Percentiles rank a stretch among this genome's conserved stretches.
phyloP scores from a whole-genome alignment of 2,888 invertebrate species.

The Eupsilia transversa region DNA sequence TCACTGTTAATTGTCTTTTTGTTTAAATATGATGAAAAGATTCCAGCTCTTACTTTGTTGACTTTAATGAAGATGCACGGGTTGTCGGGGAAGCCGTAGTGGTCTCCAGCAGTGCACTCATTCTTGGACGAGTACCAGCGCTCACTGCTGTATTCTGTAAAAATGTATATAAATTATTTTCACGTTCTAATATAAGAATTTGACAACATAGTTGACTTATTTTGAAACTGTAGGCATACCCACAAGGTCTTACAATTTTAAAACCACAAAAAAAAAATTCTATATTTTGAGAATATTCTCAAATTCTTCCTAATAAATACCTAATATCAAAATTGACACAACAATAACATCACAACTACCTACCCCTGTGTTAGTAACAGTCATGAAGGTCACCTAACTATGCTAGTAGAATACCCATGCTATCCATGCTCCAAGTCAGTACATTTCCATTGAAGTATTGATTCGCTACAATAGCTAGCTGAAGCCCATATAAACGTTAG shows the following conservation, averaged over 20 bases:
- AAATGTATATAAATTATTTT: neutral
- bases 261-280: neutral
- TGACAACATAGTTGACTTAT: neutral
- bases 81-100: constrained; percentile 96
- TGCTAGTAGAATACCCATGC: neutral
- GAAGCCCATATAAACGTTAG: constrained; percentile 16
- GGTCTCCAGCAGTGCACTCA: constrained; percentile 93
- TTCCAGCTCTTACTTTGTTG: constrained; percentile 90
- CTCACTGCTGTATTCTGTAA: constrained; percentile 75
- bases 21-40: too few relatives aligned
- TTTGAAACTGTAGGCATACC: neutral
- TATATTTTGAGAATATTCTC: neutral
- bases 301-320: neutral
- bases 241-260: neutral
- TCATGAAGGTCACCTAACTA: constrained; percentile 28
- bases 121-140: constrained; percentile 69
- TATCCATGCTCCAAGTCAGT: constrained; percentile 24
- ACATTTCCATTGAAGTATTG: constrained; percentile 56
- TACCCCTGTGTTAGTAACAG: neutral
- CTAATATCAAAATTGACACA: neutral
- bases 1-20: too few relatives aligned
- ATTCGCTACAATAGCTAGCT: constrained; percentile 45
- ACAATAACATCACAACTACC: neutral
- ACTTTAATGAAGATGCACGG: constrained; percentile 98
- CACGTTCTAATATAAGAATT: neutral